Percentiles rank a stretch among this genome's conserved stretches.
Evolutionary conservation across 2,113 vertebrate genomes (phyloP).

Genomic region (Clarias magur): DNA sequence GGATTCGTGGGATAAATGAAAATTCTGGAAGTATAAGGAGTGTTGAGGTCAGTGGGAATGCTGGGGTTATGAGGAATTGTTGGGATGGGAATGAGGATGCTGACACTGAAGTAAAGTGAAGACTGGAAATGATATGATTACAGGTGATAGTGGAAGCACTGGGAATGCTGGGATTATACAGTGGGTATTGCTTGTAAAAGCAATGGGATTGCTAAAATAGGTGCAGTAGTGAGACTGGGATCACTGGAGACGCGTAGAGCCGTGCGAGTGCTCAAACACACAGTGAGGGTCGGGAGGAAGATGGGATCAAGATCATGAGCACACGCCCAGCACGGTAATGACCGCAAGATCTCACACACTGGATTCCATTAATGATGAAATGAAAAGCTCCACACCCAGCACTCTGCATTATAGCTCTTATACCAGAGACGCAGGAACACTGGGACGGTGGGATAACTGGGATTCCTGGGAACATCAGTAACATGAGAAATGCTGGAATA

Average conservation of each 20-base stretch:
- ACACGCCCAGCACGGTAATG: background rate
- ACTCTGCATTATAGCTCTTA: background rate
- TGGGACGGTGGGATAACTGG: background rate
- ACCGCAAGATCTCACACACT: background rate
- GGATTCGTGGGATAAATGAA: background rate
- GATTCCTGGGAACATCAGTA: background rate
- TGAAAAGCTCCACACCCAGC: background rate
- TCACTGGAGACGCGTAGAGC: background rate
- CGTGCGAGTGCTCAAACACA: background rate
- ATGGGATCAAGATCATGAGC: background rate
- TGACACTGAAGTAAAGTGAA: background rate
- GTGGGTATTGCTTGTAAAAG: background rate
- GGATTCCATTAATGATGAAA: background rate
- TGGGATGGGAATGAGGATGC: background rate
- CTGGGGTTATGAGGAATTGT: background rate
- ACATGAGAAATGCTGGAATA: background rate
- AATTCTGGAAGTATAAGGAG: background rate
- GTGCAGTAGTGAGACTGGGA: background rate
- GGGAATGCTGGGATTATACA: background rate
- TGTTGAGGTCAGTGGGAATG: background rate
- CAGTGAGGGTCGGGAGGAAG: background rate
- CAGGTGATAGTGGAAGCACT: background rate
- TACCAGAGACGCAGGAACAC: background rate
- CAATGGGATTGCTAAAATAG: background rate
- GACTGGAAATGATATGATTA: background rate